A percentile compares a stretch with the other conserved stretches of the same genome.
Conservation (phyloP, 2,888 invertebrate species). For the Rutpela maculata region DNA sequence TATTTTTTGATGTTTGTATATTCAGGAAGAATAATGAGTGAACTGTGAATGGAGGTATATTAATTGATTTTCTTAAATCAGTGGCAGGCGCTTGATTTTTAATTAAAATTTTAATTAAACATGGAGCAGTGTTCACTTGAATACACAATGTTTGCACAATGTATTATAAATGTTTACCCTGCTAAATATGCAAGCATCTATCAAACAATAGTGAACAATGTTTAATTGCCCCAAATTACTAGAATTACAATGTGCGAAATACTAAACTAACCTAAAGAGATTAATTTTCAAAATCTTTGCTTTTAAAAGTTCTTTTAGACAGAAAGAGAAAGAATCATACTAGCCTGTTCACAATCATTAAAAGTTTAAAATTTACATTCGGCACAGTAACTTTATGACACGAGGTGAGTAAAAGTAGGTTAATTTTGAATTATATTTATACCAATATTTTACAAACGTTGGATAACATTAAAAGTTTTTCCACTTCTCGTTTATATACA, state of each 20-base stretch:
- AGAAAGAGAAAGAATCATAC: neutral
- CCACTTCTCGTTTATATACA: neutral
- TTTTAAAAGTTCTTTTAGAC: neutral
- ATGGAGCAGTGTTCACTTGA: neutral
- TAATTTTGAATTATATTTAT: neutral
- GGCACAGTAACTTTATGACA: neutral
- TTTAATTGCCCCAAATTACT: neutral
- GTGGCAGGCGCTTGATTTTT: slow-evolving; percentile 18
- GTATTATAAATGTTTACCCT: slow-evolving; percentile 1
- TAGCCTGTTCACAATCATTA: neutral
- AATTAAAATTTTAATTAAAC: slow-evolving; percentile 34
- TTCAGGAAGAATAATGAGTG: slow-evolving; percentile 22
- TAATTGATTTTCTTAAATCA: slow-evolving; percentile 29
- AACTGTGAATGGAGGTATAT: slow-evolving; percentile 5
- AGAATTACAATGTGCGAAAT: too few species aligned
- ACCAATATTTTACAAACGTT: neutral
- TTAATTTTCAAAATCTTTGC: neutral
- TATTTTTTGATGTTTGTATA: neutral
- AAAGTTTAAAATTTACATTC: neutral
- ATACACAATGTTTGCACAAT: slow-evolving; percentile 1
- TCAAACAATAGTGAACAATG: neutral
- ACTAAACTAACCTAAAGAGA: too few species aligned
- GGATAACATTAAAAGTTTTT: neutral
- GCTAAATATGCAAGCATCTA: neutral
- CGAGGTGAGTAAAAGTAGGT: neutral